Percentiles rank a stretch among this genome's conserved stretches.
These are phyloP conservation scores for Pelochelys cantorii DNA, from an alignment of 2,797 vertebrate species.

Conservation along the genomic window DNA sequence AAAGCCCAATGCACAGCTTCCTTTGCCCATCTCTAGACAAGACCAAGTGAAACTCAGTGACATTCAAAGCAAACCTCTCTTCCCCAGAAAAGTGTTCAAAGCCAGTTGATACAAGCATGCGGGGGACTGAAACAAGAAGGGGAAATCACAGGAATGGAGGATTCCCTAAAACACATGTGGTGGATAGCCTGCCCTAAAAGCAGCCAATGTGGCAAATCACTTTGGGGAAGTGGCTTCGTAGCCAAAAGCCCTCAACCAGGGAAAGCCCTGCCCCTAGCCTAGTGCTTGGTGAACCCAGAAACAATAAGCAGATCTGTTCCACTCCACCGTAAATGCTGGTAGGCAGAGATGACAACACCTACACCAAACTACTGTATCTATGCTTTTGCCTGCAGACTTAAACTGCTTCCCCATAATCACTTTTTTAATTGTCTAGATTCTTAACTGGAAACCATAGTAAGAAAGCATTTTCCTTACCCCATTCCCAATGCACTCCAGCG, in stretches of 20 bases:
- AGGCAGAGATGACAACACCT: accelerated
- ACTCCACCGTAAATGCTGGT: neutral
- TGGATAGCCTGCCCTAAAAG: neutral
- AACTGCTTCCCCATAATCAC: neutral
- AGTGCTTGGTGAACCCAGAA: neutral
- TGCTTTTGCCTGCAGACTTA: neutral
- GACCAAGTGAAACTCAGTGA: neutral
- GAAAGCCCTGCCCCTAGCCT: neutral
- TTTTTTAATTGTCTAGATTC: neutral
- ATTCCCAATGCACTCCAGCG: slow-evolving; percentile 84
- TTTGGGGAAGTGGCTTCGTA: neutral
- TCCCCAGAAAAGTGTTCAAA: neutral
- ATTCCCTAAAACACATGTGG: neutral
- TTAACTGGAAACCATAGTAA: neutral
- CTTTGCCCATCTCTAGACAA: neutral
- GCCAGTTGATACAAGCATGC: neutral
- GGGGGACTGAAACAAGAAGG: neutral
- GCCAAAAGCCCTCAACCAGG: neutral
- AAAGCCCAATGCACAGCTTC: neutral
- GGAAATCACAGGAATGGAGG: neutral
- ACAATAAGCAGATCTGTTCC: neutral
- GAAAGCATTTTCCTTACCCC: slow-evolving; percentile 80
- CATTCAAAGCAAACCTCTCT: neutral
- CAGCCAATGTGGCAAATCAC: neutral
- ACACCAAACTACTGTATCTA: neutral